Conservation (phyloP, 1,140 invertebrate genomes). For the Panulirus ornatus region DNA sequence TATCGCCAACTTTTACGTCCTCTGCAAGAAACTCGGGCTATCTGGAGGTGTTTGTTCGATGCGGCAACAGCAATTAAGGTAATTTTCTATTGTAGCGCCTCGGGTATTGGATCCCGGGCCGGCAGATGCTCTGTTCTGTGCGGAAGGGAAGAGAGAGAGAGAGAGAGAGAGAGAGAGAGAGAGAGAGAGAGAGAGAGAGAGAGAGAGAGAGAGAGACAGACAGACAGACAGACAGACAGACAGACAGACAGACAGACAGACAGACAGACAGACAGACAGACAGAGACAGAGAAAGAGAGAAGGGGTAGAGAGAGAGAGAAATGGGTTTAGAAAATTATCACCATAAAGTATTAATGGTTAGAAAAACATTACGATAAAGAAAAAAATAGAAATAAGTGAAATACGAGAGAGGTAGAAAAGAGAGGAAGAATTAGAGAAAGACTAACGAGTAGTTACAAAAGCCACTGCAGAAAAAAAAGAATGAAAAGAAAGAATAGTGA, state of each 20-base stretch:
- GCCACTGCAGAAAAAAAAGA: neutral
- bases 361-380: neutral
- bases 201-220: too few relatives aligned
- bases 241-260: neutral
- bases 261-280: neutral
- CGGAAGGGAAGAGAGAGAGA: neutral
- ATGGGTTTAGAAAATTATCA: too few relatives aligned
- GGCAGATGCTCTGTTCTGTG: too few relatives aligned
- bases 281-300: neutral
- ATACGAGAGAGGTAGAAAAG: neutral
- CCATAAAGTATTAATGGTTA: too few relatives aligned
- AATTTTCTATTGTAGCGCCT: too few relatives aligned
- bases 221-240: neutral
- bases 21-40: too few relatives aligned
- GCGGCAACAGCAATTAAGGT: too few relatives aligned
- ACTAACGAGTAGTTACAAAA: neutral
- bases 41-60: too few relatives aligned
- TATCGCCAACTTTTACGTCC: too few relatives aligned
- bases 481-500: neutral
- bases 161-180: neutral
- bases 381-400: neutral
- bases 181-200: neutral
- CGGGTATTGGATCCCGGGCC: too few relatives aligned
- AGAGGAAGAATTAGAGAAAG: neutral
- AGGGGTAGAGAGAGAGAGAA: too few relatives aligned